Base-by-base conservation (phyloP, 2,113 vertebrate genomes). In the Melanerpes aurifrons region DNA sequence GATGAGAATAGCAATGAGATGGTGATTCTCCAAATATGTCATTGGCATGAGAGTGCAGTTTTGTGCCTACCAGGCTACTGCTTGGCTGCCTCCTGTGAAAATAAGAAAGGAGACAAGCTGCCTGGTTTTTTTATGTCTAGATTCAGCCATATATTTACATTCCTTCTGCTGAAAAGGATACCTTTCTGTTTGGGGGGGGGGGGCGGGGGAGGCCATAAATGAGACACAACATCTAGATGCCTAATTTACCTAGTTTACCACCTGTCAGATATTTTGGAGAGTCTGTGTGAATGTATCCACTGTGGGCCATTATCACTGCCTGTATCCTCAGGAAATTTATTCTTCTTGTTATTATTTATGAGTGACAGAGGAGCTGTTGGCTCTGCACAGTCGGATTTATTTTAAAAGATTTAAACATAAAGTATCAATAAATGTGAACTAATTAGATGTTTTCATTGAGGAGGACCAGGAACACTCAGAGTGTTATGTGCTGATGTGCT, bases 41-140 rank as follows among this genome's bases (percentile, higher is more conserved):
- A 58, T 70, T 70, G 45, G 22, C 20, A 86, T 0, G 0, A 13
- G 16, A 32, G 5, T 2, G 3, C 2, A 24, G 21, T 66, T 69
- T 69, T 70, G 32, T 76, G 37, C 21, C 59, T 10, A 47, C 25
- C 15, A 31, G 50, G 24, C 16, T 53, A 8, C 12, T 62, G 13
- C 15, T 87, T 28, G 31, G 12, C 61, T 87, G 14, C 10, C 26
- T 74, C 6, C 1, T 78, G 48, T 68, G 47, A 50, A 59, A 31
- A 31, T 7, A 35, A 35, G 5, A 50, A 20, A 56, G 75, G 29
- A 61, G 29, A 62, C 50, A 29, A 82, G 7, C 11, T 56, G 15
- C 10, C 37, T 4, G 2, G 10, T 32, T 37, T 28, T 81, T 74
- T 71, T 24, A 4, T 13, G 11, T 59, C 15, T 76, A 2, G 32